Base-by-base conservation (phyloP, 2,113 vertebrate species). In the Suricata suricatta region DNA sequence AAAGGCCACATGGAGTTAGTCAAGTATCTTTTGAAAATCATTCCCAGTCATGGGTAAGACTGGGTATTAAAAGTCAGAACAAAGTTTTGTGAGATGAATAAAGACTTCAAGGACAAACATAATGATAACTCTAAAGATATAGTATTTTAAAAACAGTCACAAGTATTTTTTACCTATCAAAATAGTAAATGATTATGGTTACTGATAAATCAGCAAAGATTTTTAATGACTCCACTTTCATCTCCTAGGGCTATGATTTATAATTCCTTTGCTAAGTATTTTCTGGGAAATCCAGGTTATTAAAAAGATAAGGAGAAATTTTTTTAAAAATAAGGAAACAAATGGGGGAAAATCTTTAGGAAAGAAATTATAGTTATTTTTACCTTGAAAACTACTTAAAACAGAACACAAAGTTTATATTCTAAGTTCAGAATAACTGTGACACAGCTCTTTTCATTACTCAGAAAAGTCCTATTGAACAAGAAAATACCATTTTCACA, bases 371-470 rank as follows among this genome's bases (percentile, higher is more conserved):
- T 47, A 83, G 4, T 66, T 23, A 60, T 60, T 95, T 97, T 95
- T 89, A 93, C 72, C 33, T 87, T 87, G 11, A 95, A 96, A 90
- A 94, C 17, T 54, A 85, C 23, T 57, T 93, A 92, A 88, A 85
- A 77, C 27, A 74, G n/a, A 88, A 92, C 31, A 95, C 60, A 85
- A 90, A 66, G 35, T 66, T 69, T 86, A 83, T 68, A 52, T 68
- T 87, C 90, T 88, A 96, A 76, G 41, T 66, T 93, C 31, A 93
- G 90, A 91, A 66, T 64, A 90, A 9, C 14, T 66, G 0, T 88
- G 23, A 94, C 16, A n/a, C 16, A 85, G 54, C 15, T 90, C 60
- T 90, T 83, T 96, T 83, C 9, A 54, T 29, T 3, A 5, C 25
- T 92, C 69, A 91, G 44, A 91, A 95, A 87, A 94, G 91, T 11